These are phyloP conservation scores for Craniophora ligustri DNA, from an alignment of 2,888 invertebrate genomes.

Conservation along the genomic window DNA sequence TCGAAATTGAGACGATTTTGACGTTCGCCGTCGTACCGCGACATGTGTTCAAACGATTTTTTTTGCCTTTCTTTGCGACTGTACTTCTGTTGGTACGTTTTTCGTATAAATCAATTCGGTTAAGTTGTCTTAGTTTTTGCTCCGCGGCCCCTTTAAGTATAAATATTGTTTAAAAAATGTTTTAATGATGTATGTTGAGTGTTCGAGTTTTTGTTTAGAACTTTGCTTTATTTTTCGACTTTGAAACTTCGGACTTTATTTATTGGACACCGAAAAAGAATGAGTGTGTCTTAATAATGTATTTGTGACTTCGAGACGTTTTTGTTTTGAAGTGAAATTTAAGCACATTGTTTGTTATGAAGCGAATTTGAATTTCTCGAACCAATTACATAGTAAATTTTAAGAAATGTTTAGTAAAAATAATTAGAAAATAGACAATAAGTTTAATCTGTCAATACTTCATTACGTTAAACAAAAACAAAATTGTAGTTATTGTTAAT, in stretches of 20 bases:
- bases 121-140: constrained; percentile 70
- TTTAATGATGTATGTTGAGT: constrained; percentile 76
- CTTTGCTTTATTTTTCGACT: constrained; percentile 39
- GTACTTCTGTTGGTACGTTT: constrained; percentile 51
- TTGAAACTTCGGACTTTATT: constrained; percentile 37
- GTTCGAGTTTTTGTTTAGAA: constrained; percentile 54
- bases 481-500: too few relatives aligned
- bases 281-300: constrained; percentile 5
- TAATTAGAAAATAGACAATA: too few relatives aligned
- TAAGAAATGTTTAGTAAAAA: too few relatives aligned
- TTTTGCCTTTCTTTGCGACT: constrained; percentile 53
- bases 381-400: too few relatives aligned
- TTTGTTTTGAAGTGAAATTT: background rate
- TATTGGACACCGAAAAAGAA: constrained; percentile 30
- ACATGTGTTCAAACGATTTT: constrained; percentile 76
- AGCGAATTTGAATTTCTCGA: background rate
- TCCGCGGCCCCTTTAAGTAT: constrained; percentile 64
- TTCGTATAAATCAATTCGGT: constrained; percentile 77
- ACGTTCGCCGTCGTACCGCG: constrained; percentile 75
- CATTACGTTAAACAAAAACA: too few relatives aligned
- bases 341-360: background rate
- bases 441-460: too few relatives aligned
- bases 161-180: constrained; percentile 75
- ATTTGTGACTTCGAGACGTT: constrained; percentile 10
- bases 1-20: constrained; percentile 87